These are phyloP conservation scores for Agriopis leucophaearia DNA, from an alignment of 2,888 invertebrate genomes.

Conservation along the genomic window DNA sequence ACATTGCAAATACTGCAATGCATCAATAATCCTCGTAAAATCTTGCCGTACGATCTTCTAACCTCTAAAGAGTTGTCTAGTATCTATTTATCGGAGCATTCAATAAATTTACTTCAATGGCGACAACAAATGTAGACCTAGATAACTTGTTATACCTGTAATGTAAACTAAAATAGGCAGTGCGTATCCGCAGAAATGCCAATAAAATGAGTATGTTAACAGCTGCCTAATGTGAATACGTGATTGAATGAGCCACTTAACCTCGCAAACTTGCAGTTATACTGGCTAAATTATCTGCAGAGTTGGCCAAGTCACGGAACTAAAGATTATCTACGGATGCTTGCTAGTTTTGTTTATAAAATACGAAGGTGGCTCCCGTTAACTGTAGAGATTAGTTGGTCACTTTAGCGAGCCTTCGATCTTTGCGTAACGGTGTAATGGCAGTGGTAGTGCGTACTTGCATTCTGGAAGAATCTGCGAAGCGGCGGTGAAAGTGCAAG, in stretches of 20 bases:
- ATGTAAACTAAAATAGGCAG: conserved; percentile 19
- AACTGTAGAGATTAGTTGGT: conserved; percentile 16
- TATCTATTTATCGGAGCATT: background rate
- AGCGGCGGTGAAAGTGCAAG: conserved; percentile 74
- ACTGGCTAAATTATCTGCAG: background rate
- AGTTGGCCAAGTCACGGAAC: background rate
- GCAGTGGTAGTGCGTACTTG: conserved; percentile 39
- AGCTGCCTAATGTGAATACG: conserved; percentile 35
- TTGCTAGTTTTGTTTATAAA: background rate
- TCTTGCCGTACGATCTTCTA: too few relatives aligned
- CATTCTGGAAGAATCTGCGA: conserved; percentile 48
- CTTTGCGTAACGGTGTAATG: conserved; percentile 61
- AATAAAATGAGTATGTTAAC: conserved; percentile 23
- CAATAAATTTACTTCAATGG: conserved; percentile 11
- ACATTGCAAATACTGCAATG: too few relatives aligned
- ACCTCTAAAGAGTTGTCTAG: too few relatives aligned
- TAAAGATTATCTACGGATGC: background rate
- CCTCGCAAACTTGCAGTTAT: conserved; percentile 23
- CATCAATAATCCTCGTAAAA: too few relatives aligned
- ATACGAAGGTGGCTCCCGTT: background rate
- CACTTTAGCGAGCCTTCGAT: conserved; percentile 47
- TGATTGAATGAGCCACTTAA: conserved; percentile 46
- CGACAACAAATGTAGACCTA: conserved; percentile 7
- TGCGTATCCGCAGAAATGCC: conserved; percentile 14
- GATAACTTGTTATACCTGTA: background rate